Conservation (phyloP, 2,888 invertebrate genomes). For the Eristalis tenax region DNA sequence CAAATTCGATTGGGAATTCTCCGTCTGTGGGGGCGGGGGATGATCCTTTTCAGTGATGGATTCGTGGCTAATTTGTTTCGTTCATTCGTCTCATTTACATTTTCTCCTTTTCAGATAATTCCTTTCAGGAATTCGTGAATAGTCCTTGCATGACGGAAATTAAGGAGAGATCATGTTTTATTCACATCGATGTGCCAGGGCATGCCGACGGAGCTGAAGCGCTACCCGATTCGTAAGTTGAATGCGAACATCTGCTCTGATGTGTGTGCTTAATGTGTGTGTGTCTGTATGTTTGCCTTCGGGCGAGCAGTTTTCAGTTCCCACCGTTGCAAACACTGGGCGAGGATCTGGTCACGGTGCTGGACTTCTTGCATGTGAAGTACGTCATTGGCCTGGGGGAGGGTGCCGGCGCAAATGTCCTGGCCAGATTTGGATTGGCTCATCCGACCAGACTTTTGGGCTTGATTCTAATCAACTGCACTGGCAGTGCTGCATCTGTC, state of each 20-base stretch:
- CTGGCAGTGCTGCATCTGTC: conserved; percentile 92
- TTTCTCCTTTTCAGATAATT: conserved; percentile 85
- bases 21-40: not conserved
- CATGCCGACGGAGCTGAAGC: conserved; percentile 92
- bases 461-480: conserved; percentile 92
- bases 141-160: conserved; percentile 92
- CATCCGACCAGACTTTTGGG: conserved; percentile 90
- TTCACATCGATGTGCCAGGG: conserved; percentile 93
- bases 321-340: conserved; percentile 91
- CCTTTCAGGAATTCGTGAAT: conserved; percentile 91
- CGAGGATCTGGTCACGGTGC: conserved; percentile 90
- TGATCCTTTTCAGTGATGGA: not conserved
- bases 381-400: conserved; percentile 93
- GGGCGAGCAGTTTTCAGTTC: conserved; percentile 86
- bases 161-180: conserved; percentile 91
- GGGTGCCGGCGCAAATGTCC: conserved; percentile 93
- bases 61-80: not conserved
- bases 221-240: conserved; percentile 87
- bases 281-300: not conserved
- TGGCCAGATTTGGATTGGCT: conserved; percentile 91
- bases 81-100: conserved; percentile 1
- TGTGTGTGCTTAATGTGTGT: not conserved
- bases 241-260: conserved; percentile 19
- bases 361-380: conserved; percentile 91
- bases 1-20: not conserved